phyloP scores from a whole-genome alignment of 53 echinoderm and acorn worm genomes.

The Crossaster papposus region DNA sequence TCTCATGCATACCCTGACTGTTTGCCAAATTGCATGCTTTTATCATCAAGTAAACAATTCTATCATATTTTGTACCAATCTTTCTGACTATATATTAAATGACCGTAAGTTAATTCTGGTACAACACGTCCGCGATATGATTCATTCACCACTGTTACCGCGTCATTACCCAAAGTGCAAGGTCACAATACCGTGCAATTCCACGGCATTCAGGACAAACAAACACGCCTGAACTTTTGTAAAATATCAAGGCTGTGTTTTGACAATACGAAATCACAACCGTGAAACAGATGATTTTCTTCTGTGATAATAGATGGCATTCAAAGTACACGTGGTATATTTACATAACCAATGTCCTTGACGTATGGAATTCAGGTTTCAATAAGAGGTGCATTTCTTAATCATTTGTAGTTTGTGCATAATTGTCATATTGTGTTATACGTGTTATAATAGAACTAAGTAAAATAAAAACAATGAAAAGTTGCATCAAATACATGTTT shows the following conservation, averaged over 20 bases:
- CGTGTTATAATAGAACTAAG: no score
- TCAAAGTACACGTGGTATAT: no score
- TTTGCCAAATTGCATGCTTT: no score
- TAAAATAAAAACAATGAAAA: no score
- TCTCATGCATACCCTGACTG: no score
- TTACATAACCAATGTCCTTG: no score
- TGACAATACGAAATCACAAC: not conserved
- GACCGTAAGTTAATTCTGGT: not conserved
- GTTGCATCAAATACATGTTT: no score
- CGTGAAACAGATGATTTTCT: not conserved
- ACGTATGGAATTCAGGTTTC: no score
- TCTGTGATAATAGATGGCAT: not conserved
- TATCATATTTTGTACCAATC: not conserved
- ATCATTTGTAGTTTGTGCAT: no score
- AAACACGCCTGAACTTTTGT: not conserved
- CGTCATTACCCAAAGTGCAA: conserved; percentile 4
- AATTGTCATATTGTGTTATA: no score
- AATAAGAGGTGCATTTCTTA: no score
- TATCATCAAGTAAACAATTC: no score
- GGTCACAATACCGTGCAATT: not conserved
- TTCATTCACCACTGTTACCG: not conserved
- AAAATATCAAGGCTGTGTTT: not conserved
- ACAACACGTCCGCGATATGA: not conserved
- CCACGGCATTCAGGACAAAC: not conserved
- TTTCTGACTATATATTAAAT: not conserved